Percentiles rank a stretch among this genome's conserved stretches.
phyloP scores from a whole-genome alignment of 1,140 invertebrate species.

The Solenopsis fugax region DNA sequence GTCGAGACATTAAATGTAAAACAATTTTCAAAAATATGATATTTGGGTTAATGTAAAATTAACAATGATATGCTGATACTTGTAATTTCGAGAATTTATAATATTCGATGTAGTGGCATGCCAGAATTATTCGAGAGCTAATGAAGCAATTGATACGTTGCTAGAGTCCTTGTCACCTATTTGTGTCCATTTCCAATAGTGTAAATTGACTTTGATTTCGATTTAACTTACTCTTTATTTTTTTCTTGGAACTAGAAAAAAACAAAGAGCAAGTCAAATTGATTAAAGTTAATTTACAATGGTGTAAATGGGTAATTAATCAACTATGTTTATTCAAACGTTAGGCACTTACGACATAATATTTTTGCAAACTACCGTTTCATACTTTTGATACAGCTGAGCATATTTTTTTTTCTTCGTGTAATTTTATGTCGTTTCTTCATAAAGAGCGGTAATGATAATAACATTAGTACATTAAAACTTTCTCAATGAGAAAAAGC shows the following conservation, averaged over 20 bases:
- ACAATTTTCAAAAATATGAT: neutral
- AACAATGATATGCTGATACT: neutral
- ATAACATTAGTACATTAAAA: constrained; percentile 21
- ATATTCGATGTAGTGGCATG: neutral
- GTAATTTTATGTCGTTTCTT: neutral
- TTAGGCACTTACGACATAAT: neutral
- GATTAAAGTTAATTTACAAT: too few relatives aligned
- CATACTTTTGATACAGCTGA: neutral
- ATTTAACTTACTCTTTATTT: too few relatives aligned
- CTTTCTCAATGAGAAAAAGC: neutral
- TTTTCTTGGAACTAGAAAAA: too few relatives aligned
- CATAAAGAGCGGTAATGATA: neutral
- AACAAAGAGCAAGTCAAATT: too few relatives aligned
- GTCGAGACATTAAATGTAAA: neutral
- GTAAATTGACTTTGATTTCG: too few relatives aligned
- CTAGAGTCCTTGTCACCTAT: neutral
- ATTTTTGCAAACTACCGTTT: neutral
- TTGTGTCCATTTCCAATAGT: too few relatives aligned
- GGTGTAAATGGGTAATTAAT: too few relatives aligned
- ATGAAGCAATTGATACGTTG: neutral
- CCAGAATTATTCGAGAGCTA: neutral
- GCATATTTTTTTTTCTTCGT: neutral
- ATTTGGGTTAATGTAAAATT: neutral
- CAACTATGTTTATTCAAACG: too few relatives aligned
- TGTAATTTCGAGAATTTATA: constrained; percentile 1